Evolutionary conservation across 2,797 vertebrate genomes (phyloP).

Genomic region (Pipistrellus pygmaeus): DNA sequence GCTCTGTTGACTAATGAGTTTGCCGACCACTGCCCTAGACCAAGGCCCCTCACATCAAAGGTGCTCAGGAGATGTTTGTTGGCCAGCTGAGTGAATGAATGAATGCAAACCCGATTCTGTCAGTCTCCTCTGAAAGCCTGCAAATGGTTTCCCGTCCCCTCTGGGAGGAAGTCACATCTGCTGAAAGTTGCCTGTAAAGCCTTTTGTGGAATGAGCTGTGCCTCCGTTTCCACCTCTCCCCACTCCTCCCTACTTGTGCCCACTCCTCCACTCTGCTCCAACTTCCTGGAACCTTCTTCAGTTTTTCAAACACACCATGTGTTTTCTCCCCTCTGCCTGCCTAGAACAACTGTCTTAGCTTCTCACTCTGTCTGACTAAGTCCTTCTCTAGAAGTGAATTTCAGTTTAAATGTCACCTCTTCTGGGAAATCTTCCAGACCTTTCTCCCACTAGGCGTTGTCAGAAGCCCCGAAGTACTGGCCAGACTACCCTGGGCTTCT

Average conservation of each 20-base stretch:
- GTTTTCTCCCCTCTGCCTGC: neutral
- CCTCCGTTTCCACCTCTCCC: neutral
- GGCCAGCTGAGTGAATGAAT: neutral
- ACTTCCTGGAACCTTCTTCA: slow-evolving; percentile 44
- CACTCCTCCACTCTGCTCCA: neutral
- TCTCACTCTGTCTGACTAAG: slow-evolving; percentile 38
- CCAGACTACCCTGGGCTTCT: neutral
- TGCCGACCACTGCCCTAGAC: too few relatives aligned
- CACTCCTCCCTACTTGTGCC: neutral
- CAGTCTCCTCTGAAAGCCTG: neutral
- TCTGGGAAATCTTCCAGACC: slow-evolving; percentile 12
- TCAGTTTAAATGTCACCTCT: slow-evolving; percentile 15
- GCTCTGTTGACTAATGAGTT: too few relatives aligned
- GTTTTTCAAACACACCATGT: neutral
- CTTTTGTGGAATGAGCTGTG: too few relatives aligned
- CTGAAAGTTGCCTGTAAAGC: neutral
- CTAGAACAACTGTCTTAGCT: neutral
- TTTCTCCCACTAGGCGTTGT: neutral
- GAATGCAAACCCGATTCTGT: neutral
- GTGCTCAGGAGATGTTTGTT: neutral
- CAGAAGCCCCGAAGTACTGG: neutral
- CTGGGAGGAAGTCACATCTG: neutral
- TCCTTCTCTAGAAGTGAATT: slow-evolving; percentile 1
- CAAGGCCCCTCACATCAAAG: neutral
- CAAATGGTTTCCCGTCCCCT: neutral